Evolutionary conservation across 2,113 vertebrate genomes (phyloP), one percentile per base, ranked within the genome.

Genomic region (Caranx ignobilis): DNA sequence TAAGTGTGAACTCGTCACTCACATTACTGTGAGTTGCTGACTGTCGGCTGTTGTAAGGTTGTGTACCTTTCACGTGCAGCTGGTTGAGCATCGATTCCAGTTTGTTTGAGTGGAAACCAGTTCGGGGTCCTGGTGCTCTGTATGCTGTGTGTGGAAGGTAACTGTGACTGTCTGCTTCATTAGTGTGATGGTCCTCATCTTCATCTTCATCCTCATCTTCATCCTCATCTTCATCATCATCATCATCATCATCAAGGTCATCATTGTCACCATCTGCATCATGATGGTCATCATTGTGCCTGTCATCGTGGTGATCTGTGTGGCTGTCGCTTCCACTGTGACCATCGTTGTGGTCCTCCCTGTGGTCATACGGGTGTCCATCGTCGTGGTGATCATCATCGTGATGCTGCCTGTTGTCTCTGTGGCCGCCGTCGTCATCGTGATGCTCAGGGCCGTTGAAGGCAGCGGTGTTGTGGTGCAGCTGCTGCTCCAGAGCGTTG

Each of bases 401-500:
- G 0, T 67, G 26, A 35, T 64, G 68, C 9, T 77, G 52, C 13
- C 76, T 65, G 3, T 85, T 41, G 11, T 82, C 77, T n/a, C 82
- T 32, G 9, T 87, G 69, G 31, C 68, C 43, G 35, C 87, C 34
- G 43, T 81, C 70, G 5, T 91, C 75, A 3, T 85, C 69, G 10
- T 86, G 82, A 43, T 90, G 84, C 41, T 85, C 72, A 0, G 59
- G 68, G 50, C 67, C 26, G 47, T 56, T 73, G 21, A 82, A 82
- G 47, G 88, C 26, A 0, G 65, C 12, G 3, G 81, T 86, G 32
- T 64, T 82, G 26, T 82, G 93, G 21, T 93, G 93, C 71, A 96
- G 92, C 90, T 96, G 96, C 60, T 95, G 88, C 80, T 96, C 96
- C 71, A 96, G 91, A 47, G 92, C 71, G 18, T 59, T 81, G 75